Conservation (phyloP, 2,113 vertebrate genomes). For the Amazona vittata region DNA sequence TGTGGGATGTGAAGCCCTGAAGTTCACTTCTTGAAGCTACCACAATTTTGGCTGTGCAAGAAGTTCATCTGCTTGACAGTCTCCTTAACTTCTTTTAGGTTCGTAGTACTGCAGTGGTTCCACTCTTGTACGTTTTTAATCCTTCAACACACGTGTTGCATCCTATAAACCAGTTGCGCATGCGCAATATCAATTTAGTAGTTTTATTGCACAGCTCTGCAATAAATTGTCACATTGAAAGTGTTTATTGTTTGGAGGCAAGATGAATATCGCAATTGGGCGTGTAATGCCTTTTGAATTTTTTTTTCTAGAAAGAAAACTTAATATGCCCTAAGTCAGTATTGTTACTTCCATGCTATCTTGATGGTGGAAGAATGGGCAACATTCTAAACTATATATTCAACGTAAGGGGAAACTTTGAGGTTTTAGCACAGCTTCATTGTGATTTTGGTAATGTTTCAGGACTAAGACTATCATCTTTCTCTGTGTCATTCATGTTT, state of each 20-base stretch:
- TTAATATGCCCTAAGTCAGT: background rate
- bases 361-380: background rate
- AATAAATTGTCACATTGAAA: background rate
- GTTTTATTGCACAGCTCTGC: background rate
- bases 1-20: background rate
- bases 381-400: background rate
- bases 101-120: background rate
- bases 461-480: background rate
- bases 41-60: background rate
- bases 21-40: background rate
- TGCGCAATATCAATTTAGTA: background rate
- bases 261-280: background rate
- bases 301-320: background rate
- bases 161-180: rapidly evolving
- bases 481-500: background rate
- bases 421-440: background rate
- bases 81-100: background rate
- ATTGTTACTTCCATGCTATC: background rate
- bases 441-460: background rate
- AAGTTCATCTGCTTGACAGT: background rate
- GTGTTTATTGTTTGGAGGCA: background rate
- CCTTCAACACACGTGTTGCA: rapidly evolving
- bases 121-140: rapidly evolving
- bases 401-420: background rate
- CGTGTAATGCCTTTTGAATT: background rate